Evolutionary conservation across 2,888 invertebrate species (phyloP), one percentile per base, ranked within the genome.

Genomic region (Cantharis lateralis): DNA sequence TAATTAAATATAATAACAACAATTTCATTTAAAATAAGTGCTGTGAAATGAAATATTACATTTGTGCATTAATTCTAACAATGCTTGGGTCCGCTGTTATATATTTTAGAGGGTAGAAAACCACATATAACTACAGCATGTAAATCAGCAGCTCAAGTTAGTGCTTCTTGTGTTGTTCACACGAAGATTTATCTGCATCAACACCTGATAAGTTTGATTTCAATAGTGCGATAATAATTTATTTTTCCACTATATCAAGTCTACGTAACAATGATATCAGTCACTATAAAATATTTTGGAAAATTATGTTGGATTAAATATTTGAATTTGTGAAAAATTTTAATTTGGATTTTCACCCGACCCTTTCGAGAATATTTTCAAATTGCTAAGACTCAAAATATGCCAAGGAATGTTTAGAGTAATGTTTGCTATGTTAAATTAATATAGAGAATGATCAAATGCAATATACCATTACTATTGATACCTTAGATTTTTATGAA

Each of bases 151-250:
- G 80, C 78, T 76, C 73, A 83, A 83, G 48, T 48, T 48, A 48
- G 83, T 83, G 80, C 83, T 85, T 83, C 85, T 86, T 84, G 85
- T 83, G 81, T 80, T 82, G 83, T 87, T 87, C 87, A 83, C 87
- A 87, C 87, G 87, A 82, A 82, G 87, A 84, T 87, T 87, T 85
- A 80, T 82, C 79, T 80, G 83, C 83, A 83, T 83, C 80, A 82
- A 82, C 85, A 85, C 85, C 86, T 86, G 86, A 85, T 85, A 86
- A 85, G 83, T 82, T 82, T 78, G 81, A 73, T 66, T 66, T 66
- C 24, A 20, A 24, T 16, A 66, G 16, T 20, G 13, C n/a, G 2
- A 18, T 66, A 68, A 68, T 24, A 24, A 10, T 71, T 71, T 68
- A 15, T 15, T 32, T 62, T 73, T 20, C 26, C n/a, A 48, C 3